These are phyloP conservation scores for Thrips palmi DNA, from an alignment of 1,140 invertebrate genomes.

Conservation along the genomic window DNA sequence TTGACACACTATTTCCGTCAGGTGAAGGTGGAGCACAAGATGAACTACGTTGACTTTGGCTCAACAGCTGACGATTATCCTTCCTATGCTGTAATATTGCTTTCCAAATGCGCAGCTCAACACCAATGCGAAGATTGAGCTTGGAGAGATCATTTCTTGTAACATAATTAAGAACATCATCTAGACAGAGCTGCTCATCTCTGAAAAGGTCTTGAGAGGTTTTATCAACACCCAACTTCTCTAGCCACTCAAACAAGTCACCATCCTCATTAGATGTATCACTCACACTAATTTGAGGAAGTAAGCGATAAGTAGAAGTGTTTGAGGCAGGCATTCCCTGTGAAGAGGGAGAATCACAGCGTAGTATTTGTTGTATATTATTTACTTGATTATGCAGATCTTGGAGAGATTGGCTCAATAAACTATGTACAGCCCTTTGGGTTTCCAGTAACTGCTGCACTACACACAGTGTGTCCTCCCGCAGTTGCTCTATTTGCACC, in stretches of 20 bases:
- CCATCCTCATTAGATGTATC: conserved; percentile 20
- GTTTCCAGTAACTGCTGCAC: too few species aligned
- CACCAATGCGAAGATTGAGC: conserved; percentile 43
- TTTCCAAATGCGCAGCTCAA: conserved; percentile 38
- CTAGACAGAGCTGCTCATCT: conserved; percentile 61
- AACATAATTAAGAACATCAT: conserved; percentile 54
- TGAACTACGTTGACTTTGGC: too few species aligned
- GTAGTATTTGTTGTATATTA: conserved; percentile 18
- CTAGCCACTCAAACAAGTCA: conserved; percentile 35
- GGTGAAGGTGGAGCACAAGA: too few species aligned
- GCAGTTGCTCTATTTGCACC: not conserved
- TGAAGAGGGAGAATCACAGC: conserved; percentile 19
- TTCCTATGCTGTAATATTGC: conserved; percentile 27
- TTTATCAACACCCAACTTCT: conserved; percentile 33
- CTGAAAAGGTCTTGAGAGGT: conserved; percentile 38
- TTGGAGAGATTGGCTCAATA: too few species aligned
- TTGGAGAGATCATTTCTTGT: conserved; percentile 55
- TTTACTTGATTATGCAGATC: conserved; percentile 17
- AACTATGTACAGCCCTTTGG: too few species aligned
- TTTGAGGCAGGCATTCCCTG: conserved; percentile 14
- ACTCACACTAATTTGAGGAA: conserved; percentile 22
- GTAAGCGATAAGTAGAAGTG: conserved; percentile 11
- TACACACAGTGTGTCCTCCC: not conserved
- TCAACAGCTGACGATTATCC: conserved; percentile 10
- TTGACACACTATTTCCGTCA: too few species aligned